Conservation (phyloP, 35 echinoderm and acorn worm species). For the Strongylocentrotus purpuratus region DNA sequence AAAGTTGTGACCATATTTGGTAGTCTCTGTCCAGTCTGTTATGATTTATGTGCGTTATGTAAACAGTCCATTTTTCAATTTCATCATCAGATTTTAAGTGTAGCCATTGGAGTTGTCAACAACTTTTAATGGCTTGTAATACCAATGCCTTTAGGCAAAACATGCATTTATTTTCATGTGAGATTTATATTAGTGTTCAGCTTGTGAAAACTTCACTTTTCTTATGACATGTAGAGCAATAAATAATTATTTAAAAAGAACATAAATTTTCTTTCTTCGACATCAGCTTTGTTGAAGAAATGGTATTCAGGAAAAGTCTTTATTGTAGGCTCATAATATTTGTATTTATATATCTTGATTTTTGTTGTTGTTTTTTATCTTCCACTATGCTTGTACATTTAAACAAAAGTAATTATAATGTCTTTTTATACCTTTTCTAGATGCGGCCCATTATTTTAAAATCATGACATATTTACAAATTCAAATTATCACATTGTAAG, state of each 20-base stretch:
- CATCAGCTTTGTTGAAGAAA: neutral
- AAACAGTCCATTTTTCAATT: neutral
- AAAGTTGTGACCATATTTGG: conserved; percentile 26
- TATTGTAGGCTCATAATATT: neutral
- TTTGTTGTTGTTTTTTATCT: neutral
- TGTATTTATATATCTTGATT: neutral
- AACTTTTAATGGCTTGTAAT: neutral
- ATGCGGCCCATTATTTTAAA: neutral
- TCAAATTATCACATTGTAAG: neutral
- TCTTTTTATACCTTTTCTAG: too few species aligned
- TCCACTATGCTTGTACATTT: neutral
- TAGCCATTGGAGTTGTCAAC: neutral
- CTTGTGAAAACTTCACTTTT: neutral
- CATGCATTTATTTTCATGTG: neutral
- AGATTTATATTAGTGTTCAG: neutral
- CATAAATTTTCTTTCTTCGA: too few species aligned
- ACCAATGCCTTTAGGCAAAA: neutral
- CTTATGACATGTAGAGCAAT: neutral
- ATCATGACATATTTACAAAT: neutral
- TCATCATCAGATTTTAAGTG: neutral
- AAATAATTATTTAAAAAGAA: too few species aligned
- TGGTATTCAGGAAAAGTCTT: neutral
- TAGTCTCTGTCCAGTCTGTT: neutral
- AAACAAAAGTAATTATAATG: neutral
- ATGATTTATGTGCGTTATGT: neutral